A percentile compares a stretch with the other conserved stretches of the same genome.
phyloP scores from a whole-genome alignment of 1,140 invertebrate species.

The Macrostomum lignano region DNA sequence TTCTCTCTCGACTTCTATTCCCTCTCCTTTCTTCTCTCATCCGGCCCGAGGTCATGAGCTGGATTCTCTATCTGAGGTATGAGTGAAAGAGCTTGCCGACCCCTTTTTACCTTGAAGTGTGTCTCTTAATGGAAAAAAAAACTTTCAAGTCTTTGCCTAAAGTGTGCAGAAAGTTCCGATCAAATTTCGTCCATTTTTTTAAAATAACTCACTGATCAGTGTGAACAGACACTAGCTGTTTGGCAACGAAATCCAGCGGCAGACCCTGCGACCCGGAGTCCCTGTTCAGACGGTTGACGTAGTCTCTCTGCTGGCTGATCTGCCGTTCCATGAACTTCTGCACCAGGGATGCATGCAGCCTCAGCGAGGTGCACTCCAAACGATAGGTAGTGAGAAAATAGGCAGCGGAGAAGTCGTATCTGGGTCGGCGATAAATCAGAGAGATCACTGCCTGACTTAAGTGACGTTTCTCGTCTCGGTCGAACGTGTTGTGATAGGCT shows the following conservation, averaged over 20 bases:
- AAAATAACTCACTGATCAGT: conserved; percentile 18
- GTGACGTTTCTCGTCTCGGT: conserved; percentile 18
- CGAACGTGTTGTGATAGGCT: conserved; percentile 24
- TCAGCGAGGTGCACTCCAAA: conserved; percentile 15
- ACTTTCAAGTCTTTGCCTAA: no score
- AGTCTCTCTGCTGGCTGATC: conserved; percentile 20
- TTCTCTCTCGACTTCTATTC: no score
- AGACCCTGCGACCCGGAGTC: conserved; percentile 17
- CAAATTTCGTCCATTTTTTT: no score
- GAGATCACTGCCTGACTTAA: conserved; percentile 22
- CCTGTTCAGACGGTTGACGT: conserved; percentile 15
- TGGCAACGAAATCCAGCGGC: conserved; percentile 16
- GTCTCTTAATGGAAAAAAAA: no score
- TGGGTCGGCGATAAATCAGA: conserved; percentile 17
- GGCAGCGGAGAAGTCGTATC: conserved; percentile 15
- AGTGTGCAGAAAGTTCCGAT: no score
- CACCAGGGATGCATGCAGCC: conserved; percentile 14
- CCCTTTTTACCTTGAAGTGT: no score
- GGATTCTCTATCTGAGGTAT: no score
- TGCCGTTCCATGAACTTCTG: conserved; percentile 19
- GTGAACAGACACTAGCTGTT: conserved; percentile 22
- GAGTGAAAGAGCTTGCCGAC: no score
- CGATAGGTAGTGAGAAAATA: conserved; percentile 21
- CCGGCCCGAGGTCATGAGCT: no score
- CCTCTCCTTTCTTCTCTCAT: no score